Conservation (phyloP, 2,113 vertebrate species). For the Raja brachyura region DNA sequence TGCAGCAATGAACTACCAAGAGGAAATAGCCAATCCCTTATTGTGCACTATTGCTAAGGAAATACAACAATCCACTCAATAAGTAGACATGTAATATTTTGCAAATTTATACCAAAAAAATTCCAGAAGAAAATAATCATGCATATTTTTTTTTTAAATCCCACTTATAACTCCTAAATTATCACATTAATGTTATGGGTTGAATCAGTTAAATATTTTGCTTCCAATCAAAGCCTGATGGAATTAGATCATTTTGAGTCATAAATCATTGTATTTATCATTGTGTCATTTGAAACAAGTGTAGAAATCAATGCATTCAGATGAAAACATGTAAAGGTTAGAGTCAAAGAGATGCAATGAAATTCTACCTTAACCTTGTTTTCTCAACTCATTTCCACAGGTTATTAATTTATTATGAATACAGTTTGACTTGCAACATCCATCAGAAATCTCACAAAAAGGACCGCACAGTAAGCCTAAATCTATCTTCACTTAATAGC, state of each 20-base stretch:
- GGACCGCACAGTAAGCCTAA: neutral
- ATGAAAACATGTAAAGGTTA: neutral
- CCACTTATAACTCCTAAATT: neutral
- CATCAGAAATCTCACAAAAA: neutral
- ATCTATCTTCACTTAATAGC: neutral
- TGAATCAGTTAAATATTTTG: neutral
- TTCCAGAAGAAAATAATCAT: neutral
- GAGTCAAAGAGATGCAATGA: neutral
- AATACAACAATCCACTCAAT: neutral
- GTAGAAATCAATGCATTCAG: neutral
- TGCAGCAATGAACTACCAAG: neutral
- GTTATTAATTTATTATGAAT: neutral
- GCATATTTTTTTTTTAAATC: neutral
- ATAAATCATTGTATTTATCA: neutral
- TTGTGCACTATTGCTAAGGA: neutral
- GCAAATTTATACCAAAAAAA: neutral
- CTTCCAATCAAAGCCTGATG: neutral
- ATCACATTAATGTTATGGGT: neutral
- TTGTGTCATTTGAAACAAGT: neutral
- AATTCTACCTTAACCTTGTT: neutral
- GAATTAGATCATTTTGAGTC: neutral
- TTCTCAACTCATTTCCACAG: neutral
- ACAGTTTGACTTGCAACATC: neutral
- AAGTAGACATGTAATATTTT: neutral
- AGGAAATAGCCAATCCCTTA: neutral